These are phyloP conservation scores for Caranx ignobilis DNA, from an alignment of 2,113 vertebrate genomes.

Conservation along the genomic window DNA sequence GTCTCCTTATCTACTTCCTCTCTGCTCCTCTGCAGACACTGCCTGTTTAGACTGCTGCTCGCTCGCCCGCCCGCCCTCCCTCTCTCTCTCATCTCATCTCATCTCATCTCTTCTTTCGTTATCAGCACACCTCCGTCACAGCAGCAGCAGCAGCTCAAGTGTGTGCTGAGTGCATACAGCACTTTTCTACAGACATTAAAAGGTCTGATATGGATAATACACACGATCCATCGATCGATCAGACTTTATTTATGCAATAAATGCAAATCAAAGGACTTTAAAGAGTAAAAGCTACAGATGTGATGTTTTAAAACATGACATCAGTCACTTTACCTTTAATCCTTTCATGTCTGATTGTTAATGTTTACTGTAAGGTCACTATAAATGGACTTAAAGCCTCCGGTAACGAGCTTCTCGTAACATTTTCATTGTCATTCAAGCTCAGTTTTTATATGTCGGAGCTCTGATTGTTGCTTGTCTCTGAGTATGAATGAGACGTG, in stretches of 20 bases:
- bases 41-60: constrained; percentile 82
- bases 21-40: constrained; percentile 67
- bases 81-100: constrained; percentile 32
- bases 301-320: too few relatives aligned
- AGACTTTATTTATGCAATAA: not conserved
- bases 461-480: too few relatives aligned
- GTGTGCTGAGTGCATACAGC: constrained; percentile 1
- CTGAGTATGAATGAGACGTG: not conserved
- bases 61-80: constrained; percentile 42
- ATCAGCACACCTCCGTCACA: constrained; percentile 30
- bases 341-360: too few relatives aligned
- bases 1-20: constrained; percentile 85
- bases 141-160: constrained; percentile 35
- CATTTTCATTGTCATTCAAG: not conserved
- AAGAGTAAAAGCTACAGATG: too few relatives aligned
- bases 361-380: too few relatives aligned
- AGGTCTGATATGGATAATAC: not conserved
- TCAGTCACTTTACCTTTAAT: too few relatives aligned
- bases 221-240: not conserved
- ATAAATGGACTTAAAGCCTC: not conserved
- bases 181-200: not conserved
- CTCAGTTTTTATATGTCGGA: too few relatives aligned
- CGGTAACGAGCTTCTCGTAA: not conserved
- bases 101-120: constrained; percentile 59
- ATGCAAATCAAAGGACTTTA: too few relatives aligned